phyloP scores from a whole-genome alignment of 92 coral and sea anemone species.

The Paramuricea clavata region DNA sequence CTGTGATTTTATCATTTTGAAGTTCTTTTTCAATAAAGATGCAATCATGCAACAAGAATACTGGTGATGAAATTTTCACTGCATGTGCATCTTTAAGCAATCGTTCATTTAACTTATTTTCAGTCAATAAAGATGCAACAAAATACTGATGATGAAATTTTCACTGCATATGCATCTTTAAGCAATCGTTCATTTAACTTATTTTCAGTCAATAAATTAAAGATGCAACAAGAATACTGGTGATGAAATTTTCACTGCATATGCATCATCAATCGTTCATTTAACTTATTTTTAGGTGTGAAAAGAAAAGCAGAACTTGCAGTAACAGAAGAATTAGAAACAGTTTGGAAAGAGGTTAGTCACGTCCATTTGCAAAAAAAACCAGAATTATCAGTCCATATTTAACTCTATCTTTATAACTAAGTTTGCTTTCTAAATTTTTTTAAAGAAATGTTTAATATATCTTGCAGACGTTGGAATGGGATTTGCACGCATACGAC shows the following conservation, averaged over 20 bases:
- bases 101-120: too few species aligned
- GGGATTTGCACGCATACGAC: slow-evolving; percentile 10
- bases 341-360: slow-evolving; percentile 42
- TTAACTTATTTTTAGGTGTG: slow-evolving; percentile 8
- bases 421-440: neutral
- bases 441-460: neutral
- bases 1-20: too few species aligned
- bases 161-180: too few species aligned
- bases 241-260: neutral
- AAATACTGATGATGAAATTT: too few species aligned
- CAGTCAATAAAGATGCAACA: too few species aligned
- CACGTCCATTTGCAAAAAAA: neutral
- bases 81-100: too few species aligned
- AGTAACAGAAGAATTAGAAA: slow-evolving; percentile 4
- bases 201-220: too few species aligned
- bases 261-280: neutral
- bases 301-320: slow-evolving; percentile 36
- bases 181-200: too few species aligned
- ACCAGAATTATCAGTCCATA: neutral
- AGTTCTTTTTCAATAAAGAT: too few species aligned
- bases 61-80: too few species aligned
- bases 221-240: too few species aligned
- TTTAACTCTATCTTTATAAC: neutral
- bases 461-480: slow-evolving; percentile 27
- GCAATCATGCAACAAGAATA: too few species aligned